A percentile compares a stretch with the other conserved stretches of the same genome.
Conservation (phyloP, 2,888 invertebrate species). For the Zeuzera pyrina region DNA sequence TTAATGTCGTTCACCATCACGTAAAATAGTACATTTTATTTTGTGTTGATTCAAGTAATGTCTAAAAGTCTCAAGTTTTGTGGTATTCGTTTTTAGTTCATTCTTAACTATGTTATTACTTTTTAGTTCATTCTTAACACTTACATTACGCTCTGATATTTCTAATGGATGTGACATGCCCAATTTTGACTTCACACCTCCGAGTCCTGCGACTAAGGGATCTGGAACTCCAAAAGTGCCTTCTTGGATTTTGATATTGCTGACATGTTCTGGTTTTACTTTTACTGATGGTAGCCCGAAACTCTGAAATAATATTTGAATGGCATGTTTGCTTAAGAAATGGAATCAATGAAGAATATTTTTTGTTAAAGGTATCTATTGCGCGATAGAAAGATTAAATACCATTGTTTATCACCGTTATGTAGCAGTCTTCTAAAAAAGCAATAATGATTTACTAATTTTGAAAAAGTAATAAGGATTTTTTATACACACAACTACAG, state of each 20-base stretch:
- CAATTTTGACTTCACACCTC: conserved; percentile 62
- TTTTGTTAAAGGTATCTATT: too few relatives aligned
- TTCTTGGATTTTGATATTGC: conserved; percentile 55
- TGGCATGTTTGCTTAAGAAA: too few relatives aligned
- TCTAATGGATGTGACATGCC: conserved; percentile 78
- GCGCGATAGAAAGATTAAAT: too few relatives aligned
- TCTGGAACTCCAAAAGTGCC: conserved; percentile 78
- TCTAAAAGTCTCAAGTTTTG: background rate
- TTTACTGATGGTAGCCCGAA: conserved; percentile 76
- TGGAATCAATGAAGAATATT: too few relatives aligned
- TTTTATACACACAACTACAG: too few relatives aligned
- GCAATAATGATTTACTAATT: too few relatives aligned
- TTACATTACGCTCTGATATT: conserved; percentile 78
- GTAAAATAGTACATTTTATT: too few relatives aligned
- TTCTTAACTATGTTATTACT: background rate
- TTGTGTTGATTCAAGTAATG: background rate
- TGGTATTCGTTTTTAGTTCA: background rate
- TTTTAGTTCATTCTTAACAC: conserved; percentile 20
- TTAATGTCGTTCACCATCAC: background rate
- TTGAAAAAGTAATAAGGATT: too few relatives aligned
- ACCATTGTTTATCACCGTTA: too few relatives aligned
- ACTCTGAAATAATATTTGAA: too few relatives aligned
- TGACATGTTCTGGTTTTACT: conserved; percentile 64
- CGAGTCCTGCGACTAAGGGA: conserved; percentile 74
- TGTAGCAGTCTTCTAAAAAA: too few relatives aligned